Evolutionary conservation across 2,888 invertebrate genomes (phyloP), one percentile per base, ranked within the genome.

Genomic region (Drosophila helvetica): DNA sequence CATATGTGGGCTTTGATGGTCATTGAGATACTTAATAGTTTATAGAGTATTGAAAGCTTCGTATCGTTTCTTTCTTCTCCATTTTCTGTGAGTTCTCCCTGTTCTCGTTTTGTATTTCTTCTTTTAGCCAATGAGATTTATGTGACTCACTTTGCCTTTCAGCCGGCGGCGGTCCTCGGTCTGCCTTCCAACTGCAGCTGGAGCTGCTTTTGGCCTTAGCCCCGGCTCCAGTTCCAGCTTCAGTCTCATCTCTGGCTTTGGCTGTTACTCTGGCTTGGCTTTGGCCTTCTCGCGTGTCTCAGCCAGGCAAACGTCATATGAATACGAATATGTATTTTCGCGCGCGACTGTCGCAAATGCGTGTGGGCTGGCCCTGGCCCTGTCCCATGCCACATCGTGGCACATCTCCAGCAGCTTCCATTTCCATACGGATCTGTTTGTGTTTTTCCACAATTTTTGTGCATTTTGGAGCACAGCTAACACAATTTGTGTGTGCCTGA

Each of bases 401-500:
- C 19, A 62, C 45, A 30, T 55, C 18, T 61, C 69, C 55, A 48
- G 48, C 61, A 51, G 46, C 55, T 68, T 69, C 55, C 62, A 61
- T 66, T 38, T 66, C 53, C 38, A 58, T 64, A 50, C 62, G 19
- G 51, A 50, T 59, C 38, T 61, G 58, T 53, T 30, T 59, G 56
- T 54, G 47, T 63, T 68, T 56, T 77, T 60, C 48, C 63, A 53
- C 71, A 78, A 80, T 83, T 80, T 79, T 80, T 70, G 54, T 79
- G 66, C 79, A 71, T 80, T 79, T 81, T 77, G 63, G 48, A 69
- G 59, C 54, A 53, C 74, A 70, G 69, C 79, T 80, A 80, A 75
- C 79, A 73, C 79, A 81, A 78, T 84, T 79, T 81, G 79, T 84
- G 79, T 76, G 74, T 52, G 69, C 81, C 75, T 82, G 82, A 82